Evolutionary conservation across 2,888 invertebrate genomes (phyloP).

Genomic region (Dione juno): DNA sequence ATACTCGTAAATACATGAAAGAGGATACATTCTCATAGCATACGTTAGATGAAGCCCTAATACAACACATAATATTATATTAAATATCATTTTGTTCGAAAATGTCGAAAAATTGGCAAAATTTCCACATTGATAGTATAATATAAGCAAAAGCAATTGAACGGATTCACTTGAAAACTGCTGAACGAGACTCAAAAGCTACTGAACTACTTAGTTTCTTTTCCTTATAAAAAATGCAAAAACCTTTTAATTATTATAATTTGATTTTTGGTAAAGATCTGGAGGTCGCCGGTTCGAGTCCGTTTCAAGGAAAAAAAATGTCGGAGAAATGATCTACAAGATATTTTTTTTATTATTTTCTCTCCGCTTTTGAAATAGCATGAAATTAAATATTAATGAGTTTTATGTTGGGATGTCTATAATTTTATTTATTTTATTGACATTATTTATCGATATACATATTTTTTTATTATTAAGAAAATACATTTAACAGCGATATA

Average conservation of each 20-base stretch:
- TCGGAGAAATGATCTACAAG: neutral
- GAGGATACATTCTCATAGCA: neutral
- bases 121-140: neutral
- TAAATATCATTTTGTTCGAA: neutral
- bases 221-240: neutral
- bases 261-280: neutral
- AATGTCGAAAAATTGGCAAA: constrained; percentile 6
- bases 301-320: neutral
- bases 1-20: too few species aligned
- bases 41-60: constrained; percentile 34
- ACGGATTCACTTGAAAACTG: constrained; percentile 41
- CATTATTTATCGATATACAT: too few species aligned
- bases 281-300: constrained; percentile 19
- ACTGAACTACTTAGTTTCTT: constrained; percentile 4
- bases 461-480: too few species aligned
- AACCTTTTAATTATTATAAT: neutral
- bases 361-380: constrained; percentile 2
- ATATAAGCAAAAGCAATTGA: constrained; percentile 36
- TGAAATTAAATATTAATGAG: neutral
- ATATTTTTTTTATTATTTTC: neutral
- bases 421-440: too few species aligned
- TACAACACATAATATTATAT: constrained; percentile 8
- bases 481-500: too few species aligned
- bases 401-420: too few species aligned
- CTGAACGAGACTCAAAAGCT: constrained; percentile 34